Percentiles rank a stretch among this genome's conserved stretches.
Evolutionary conservation across 1,140 invertebrate genomes (phyloP).

Genomic region (Grapholita molesta): DNA sequence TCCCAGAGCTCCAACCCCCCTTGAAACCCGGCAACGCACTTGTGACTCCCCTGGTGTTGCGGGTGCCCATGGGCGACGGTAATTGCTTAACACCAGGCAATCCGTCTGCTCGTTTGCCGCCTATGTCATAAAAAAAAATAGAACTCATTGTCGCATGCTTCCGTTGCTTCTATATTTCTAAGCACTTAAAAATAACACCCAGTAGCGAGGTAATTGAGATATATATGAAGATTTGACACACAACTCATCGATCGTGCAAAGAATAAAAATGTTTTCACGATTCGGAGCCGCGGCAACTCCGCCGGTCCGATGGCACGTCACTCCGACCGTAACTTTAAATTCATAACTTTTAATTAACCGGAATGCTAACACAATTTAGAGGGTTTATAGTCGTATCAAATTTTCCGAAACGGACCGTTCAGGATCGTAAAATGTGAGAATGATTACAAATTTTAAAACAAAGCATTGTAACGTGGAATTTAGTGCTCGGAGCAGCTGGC

Average conservation of each 20-base stretch:
- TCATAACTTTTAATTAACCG: slow-evolving; percentile 76
- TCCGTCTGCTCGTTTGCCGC: too few species aligned
- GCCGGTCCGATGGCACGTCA: slow-evolving; percentile 20
- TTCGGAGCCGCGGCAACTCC: slow-evolving; percentile 33
- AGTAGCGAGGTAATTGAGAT: neutral
- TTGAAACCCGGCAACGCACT: too few species aligned
- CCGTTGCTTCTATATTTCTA: too few species aligned
- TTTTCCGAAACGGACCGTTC: slow-evolving; percentile 69
- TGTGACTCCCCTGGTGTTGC: too few species aligned
- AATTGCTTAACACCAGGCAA: too few species aligned
- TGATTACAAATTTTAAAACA: slow-evolving; percentile 75
- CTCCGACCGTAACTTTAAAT: neutral
- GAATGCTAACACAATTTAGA: slow-evolving; percentile 68
- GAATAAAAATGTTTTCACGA: slow-evolving; percentile 46
- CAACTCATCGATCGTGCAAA: slow-evolving; percentile 38
- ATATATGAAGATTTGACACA: neutral
- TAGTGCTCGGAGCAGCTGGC: slow-evolving; percentile 61
- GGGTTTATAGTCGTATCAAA: slow-evolving; percentile 73
- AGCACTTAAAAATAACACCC: neutral
- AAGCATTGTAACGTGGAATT: slow-evolving; percentile 66
- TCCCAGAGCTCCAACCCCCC: too few species aligned
- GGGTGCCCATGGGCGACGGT: too few species aligned
- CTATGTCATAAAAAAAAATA: too few species aligned
- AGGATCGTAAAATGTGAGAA: slow-evolving; percentile 71
- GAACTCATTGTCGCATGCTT: too few species aligned